phyloP scores from a whole-genome alignment of 1,140 invertebrate species.

The Conopomorpha cramerella region DNA sequence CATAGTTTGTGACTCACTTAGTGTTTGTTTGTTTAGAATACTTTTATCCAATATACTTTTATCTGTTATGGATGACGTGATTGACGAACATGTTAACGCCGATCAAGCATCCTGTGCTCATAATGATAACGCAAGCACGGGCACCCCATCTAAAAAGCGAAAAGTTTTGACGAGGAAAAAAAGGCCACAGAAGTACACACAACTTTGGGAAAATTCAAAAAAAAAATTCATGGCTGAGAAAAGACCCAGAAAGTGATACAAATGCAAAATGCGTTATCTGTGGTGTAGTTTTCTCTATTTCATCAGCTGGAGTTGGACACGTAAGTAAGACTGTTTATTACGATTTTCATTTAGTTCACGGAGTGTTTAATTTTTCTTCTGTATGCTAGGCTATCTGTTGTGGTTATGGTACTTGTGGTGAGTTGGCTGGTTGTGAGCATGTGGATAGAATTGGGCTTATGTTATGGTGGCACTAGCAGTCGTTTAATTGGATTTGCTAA shows the following conservation, averaged over 20 bases:
- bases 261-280: constrained; percentile 1
- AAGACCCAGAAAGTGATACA: background rate
- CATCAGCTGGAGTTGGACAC: constrained; percentile 1
- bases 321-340: background rate
- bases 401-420: background rate
- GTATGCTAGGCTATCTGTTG: constrained; percentile 1
- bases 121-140: no score
- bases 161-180: no score
- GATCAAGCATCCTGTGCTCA: no score
- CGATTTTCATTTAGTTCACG: background rate
- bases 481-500: background rate
- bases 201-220: background rate
- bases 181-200: background rate
- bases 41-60: background rate
- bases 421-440: background rate
- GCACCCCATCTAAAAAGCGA: no score
- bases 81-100: no score
- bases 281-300: background rate
- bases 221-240: background rate
- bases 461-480: background rate
- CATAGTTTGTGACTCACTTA: background rate
- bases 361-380: constrained; percentile 1
- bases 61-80: no score
- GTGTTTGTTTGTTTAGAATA: background rate
- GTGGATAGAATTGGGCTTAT: background rate